These are phyloP conservation scores for Ceyx erithaca DNA, from an alignment of 2,797 vertebrate genomes.

Conservation along the genomic window DNA sequence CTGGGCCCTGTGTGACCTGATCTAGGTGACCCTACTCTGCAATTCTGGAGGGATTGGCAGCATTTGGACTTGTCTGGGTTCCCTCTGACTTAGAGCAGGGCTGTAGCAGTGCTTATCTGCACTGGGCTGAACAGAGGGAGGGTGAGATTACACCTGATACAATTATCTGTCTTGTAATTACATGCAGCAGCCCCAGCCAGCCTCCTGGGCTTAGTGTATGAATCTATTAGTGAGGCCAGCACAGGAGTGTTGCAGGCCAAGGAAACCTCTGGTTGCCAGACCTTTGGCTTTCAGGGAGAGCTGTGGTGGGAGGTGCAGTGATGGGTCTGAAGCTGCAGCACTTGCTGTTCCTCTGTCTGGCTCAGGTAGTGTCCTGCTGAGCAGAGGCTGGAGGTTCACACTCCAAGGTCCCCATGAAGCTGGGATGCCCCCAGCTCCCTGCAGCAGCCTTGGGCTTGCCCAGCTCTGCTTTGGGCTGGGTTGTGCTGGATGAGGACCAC, in stretches of 20 bases:
- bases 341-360: neutral
- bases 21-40: no score
- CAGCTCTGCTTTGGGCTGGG: fast-evolving
- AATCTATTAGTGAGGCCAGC: neutral
- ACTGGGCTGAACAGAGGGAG: neutral
- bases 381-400: neutral
- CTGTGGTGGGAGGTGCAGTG: fast-evolving
- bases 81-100: fast-evolving
- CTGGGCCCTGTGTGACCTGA: neutral
- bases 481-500: fast-evolving
- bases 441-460: neutral
- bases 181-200: neutral
- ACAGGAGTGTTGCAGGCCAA: neutral
- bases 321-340: fast-evolving
- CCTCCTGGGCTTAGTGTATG: fast-evolving
- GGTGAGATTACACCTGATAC: neutral
- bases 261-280: neutral
- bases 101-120: neutral
- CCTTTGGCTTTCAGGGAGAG: neutral
- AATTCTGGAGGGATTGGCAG: neutral
- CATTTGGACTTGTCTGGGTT: fast-evolving
- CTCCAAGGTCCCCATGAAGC: fast-evolving
- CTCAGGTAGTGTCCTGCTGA: neutral
- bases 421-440: neutral
- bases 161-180: neutral